Base-by-base conservation (phyloP, 2,797 vertebrate genomes). In the Hephaestus fuliginosus region DNA sequence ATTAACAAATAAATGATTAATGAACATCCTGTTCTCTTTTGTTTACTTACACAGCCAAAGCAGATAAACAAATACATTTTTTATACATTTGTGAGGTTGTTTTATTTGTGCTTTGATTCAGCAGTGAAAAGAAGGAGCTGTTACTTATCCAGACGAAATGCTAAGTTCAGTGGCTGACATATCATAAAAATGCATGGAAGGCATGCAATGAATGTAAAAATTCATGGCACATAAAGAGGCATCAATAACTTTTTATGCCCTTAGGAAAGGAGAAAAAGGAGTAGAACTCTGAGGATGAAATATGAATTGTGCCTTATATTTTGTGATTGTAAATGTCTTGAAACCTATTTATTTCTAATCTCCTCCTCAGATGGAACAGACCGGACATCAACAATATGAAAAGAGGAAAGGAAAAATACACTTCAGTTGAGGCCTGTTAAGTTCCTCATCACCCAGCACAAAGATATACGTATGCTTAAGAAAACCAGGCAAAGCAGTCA, bases 361-460 rank as follows among this genome's bases (percentile, higher is more conserved):
- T 89, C 80, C 76, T 82, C 83, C 88, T 88, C 96, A 98, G 97
- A 98, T 91, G 97, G 97, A 93, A 97, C 97, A 90, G 97, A 98
- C 95, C 97, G 97, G 93, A 98, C 97, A 77, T 98, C 97, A 70
- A 98, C 97, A 86, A 98, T 98, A 96, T 98, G 96, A 98, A 94
- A 91, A 83, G 85, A 88, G 86, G 81, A 89, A 80, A 56, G 83
- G 90, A 93, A 93, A 96, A 94, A 89, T 82, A 92, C 89, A 91
- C 93, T 94, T 93, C 91, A 93, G 82, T 87, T 82, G 93, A 94
- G 89, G 92, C 92, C 91, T 94, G 92, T 86, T 92, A 88, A 91
- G 92, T 88, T 94, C 89, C 93, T 91, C 89, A 83, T 93, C 88
- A 88, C 90, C 90, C 94, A 94, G 95, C 94, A 95, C 94, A 95